Conservation (phyloP, 2,113 vertebrate genomes). For the Nicator chloris region DNA sequence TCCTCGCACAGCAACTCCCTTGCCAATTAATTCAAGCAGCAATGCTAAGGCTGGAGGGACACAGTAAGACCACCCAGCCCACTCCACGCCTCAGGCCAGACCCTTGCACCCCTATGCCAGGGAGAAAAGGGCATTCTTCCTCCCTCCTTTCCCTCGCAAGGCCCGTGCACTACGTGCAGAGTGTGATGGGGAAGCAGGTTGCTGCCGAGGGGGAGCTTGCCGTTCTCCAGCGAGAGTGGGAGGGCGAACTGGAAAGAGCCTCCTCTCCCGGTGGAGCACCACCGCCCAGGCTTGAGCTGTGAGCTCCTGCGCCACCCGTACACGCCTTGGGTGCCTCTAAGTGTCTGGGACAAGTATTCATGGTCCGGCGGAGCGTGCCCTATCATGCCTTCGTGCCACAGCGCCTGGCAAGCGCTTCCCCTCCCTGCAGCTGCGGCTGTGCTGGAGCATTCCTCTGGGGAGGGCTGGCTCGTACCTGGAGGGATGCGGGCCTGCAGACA, state of each 20-base stretch:
- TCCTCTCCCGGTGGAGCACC: background rate
- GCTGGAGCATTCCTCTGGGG: slow-evolving; percentile 9
- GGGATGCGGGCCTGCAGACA: rapidly evolving
- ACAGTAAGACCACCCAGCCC: background rate
- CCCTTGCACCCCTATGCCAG: background rate
- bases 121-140: background rate
- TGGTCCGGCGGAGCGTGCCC: slow-evolving; percentile 27
- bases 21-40: background rate
- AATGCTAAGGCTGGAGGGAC: background rate
- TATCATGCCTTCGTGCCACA: slow-evolving; percentile 42
- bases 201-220: background rate
- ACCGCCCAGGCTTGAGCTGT: slow-evolving; percentile 12
- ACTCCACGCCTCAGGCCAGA: background rate
- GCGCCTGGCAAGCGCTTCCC: background rate
- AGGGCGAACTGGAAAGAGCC: background rate
- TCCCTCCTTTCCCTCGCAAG: rapidly evolving
- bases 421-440: slow-evolving; percentile 31
- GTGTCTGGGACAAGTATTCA: slow-evolving; percentile 50
- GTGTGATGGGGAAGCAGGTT: background rate
- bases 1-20: background rate
- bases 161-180: background rate
- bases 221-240: background rate
- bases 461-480: background rate
- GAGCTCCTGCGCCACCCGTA: slow-evolving; percentile 16
- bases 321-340: slow-evolving; percentile 30